Base-by-base conservation (phyloP, 2,888 invertebrate species). In the Disparrhopalites patrizii region DNA sequence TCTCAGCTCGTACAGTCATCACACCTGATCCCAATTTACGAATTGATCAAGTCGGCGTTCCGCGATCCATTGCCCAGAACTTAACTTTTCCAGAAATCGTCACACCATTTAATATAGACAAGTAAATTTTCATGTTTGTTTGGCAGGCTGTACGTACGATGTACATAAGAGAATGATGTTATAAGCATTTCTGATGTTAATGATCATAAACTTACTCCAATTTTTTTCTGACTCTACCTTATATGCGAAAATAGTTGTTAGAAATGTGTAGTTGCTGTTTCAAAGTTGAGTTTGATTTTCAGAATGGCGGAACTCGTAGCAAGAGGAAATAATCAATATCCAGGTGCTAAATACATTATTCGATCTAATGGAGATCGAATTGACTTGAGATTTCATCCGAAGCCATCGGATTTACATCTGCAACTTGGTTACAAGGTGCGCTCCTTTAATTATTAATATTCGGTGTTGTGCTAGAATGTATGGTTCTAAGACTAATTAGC, bases 11-110 rank as follows among this genome's bases (percentile, higher is more conserved):
- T 80, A 99, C 99, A 77, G 99, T 99, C 77, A 95, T 94, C 78
- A 98, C 96, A 23, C 96, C 94, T 0, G 94, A 95, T 83, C 95
- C 95, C 0, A 95, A 94, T 81, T 82, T 95, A 70, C 86, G 93
- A 73, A 97, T 93, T 79, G 96, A 93, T 80, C 94, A 96, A 83
- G 96, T 99, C 65, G 99, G 99, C 63, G 96, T 99, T 1, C 99
- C 99, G 0, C 84, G 96, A 63, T 94, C 95, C 31, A 97, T 99
- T 76, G 99, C 99, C 10, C 98, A 99, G 80, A 99, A 99, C 80
- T 84, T 99, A 78, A 99, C 99, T 60, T 99, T 98, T 79, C 99
- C 99, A 0, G 99, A 99, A 81, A 87, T 99, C 68, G 99, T 99
- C 0, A 99, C 99, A 0, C 98, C 99, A 0, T 99, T 98, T 79